Evolutionary conservation across 2,113 vertebrate genomes (phyloP).

Genomic region (Chinchilla lanigera): DNA sequence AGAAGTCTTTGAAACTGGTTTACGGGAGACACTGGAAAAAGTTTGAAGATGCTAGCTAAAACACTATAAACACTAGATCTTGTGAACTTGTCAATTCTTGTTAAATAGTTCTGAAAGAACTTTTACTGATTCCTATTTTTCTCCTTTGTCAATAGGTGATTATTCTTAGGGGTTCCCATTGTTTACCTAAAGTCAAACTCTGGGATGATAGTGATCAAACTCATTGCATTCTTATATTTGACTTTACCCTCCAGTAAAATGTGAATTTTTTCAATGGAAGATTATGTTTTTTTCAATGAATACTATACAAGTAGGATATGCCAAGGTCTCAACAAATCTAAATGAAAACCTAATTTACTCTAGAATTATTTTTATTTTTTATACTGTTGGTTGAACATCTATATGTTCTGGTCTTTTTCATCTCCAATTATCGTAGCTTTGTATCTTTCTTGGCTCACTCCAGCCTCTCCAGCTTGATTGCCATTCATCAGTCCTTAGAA

Average conservation of each 20-base stretch:
- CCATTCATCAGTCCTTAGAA: not conserved
- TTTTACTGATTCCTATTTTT: not conserved
- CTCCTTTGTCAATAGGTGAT: not conserved
- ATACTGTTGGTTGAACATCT: not conserved
- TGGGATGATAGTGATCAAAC: not conserved
- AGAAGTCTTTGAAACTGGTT: not conserved
- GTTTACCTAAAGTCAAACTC: not conserved
- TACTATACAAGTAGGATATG: not conserved
- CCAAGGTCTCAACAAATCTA: constrained; percentile 45
- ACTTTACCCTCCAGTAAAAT: not conserved
- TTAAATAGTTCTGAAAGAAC: not conserved
- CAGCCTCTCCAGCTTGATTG: not conserved
- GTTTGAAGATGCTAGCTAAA: not conserved
- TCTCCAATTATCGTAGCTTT: not conserved
- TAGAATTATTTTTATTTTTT: constrained; percentile 48
- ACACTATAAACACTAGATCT: not conserved
- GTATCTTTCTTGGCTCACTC: not conserved
- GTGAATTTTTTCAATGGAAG: not conserved
- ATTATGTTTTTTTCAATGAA: not conserved
- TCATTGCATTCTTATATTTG: not conserved
- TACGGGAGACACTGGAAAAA: not conserved
- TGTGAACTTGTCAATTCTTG: not conserved
- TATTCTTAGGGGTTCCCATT: not conserved
- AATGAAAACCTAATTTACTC: constrained; percentile 24
- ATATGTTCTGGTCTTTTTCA: not conserved